phyloP scores from a whole-genome alignment of 2,888 invertebrate species.

The Leptinotarsa juncta region DNA sequence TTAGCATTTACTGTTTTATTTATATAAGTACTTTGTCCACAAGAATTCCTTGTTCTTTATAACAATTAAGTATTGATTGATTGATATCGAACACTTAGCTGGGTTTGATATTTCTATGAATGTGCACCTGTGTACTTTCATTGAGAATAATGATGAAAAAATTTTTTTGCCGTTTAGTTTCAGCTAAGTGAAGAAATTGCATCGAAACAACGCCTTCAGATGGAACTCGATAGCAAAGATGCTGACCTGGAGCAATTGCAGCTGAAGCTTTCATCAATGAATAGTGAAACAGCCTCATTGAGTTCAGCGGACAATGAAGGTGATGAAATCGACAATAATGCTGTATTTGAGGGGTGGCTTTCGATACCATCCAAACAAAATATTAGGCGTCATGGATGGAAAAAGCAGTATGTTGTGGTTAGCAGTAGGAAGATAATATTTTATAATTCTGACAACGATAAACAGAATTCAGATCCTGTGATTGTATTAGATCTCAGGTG shows the following conservation, averaged over 20 bases:
- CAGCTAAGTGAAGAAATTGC: constrained; percentile 86
- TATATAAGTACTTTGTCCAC: too few relatives aligned
- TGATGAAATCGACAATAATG: constrained; percentile 73
- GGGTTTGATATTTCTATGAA: too few relatives aligned
- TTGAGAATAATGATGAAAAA: too few relatives aligned
- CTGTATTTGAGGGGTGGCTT: constrained; percentile 94
- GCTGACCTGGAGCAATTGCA: constrained; percentile 94
- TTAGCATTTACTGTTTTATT: too few relatives aligned
- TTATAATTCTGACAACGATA: constrained; percentile 94
- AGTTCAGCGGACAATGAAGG: constrained; percentile 90
- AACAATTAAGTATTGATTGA: too few relatives aligned
- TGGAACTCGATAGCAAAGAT: constrained; percentile 97
- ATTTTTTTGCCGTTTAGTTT: constrained; percentile 69
- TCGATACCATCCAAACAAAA: constrained; percentile 96
- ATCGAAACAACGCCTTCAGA: constrained; percentile 82
- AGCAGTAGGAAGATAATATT: constrained; percentile 97
- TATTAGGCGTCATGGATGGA: constrained; percentile 95
- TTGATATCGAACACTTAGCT: too few relatives aligned
- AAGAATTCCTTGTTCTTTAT: too few relatives aligned
- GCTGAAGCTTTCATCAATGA: constrained; percentile 82
- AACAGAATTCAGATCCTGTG: constrained; percentile 93
- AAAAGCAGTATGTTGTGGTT: constrained; percentile 96
- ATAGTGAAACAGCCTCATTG: constrained; percentile 90
- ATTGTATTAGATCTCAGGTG: constrained; percentile 96
- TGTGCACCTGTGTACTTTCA: too few relatives aligned